These are phyloP conservation scores for Ceryle rudis DNA, from an alignment of 2,797 vertebrate genomes.

Conservation along the genomic window DNA sequence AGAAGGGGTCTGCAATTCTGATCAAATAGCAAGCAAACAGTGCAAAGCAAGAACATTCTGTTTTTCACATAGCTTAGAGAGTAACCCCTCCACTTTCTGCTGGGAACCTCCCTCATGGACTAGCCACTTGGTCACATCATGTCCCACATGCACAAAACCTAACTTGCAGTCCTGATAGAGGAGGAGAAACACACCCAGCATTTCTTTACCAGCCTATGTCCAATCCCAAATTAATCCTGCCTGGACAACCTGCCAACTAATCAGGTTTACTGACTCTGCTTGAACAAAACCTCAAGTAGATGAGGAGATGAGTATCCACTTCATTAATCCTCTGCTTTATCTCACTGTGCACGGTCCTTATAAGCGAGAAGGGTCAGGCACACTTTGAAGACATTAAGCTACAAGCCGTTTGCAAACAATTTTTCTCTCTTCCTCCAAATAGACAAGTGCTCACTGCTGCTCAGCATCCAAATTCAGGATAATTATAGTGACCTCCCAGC, in stretches of 20 bases:
- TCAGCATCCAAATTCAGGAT: constrained; percentile 40
- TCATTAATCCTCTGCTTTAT: constrained; percentile 7
- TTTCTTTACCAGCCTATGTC: background rate
- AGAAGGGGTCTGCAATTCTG: background rate
- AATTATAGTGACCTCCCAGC: constrained; percentile 45
- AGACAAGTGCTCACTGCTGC: background rate
- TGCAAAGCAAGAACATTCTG: background rate
- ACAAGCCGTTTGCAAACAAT: background rate
- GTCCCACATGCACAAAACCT: background rate
- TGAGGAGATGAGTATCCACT: background rate
- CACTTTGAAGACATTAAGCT: constrained; percentile 8
- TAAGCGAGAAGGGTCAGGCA: background rate
- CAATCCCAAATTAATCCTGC: background rate
- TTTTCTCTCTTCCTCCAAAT: constrained; percentile 3
- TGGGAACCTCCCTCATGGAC: background rate
- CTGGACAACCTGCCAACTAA: background rate
- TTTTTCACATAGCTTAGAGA: background rate
- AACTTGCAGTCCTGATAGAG: background rate
- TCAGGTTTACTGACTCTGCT: background rate
- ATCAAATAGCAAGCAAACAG: background rate
- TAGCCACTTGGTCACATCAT: background rate
- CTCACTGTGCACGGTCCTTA: background rate
- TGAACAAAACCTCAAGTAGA: background rate
- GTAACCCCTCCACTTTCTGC: background rate
- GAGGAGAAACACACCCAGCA: background rate